These are phyloP conservation scores for Menidia menidia DNA, from an alignment of 2,797 vertebrate genomes.

Conservation along the genomic window DNA sequence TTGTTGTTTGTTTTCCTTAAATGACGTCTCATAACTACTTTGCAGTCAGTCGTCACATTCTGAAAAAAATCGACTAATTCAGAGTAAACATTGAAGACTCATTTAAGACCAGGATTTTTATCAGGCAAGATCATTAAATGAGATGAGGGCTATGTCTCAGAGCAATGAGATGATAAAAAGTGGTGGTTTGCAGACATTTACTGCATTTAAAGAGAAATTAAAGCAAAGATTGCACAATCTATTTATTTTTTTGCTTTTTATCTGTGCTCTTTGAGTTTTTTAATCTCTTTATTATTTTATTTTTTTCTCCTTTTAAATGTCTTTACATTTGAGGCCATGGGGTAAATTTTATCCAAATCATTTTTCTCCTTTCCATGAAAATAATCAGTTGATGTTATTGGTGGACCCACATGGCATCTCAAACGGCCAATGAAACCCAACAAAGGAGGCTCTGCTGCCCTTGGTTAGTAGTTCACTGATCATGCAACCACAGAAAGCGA, in stretches of 20 bases:
- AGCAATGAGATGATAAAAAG: not conserved
- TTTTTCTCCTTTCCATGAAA: not conserved
- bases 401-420: not conserved
- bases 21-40: too few species aligned
- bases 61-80: not conserved
- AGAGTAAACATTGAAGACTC: not conserved
- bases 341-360: not conserved
- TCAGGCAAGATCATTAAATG: not conserved
- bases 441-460: not conserved
- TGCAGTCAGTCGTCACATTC: not conserved
- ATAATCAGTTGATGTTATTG: not conserved
- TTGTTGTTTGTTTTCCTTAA: too few species aligned
- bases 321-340: not conserved
- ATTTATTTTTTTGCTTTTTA: not conserved
- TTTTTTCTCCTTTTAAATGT: not conserved
- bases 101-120: not conserved
- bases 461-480: not conserved
- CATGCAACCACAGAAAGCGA: not conserved
- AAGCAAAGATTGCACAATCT: too few species aligned
- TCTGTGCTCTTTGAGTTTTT: too few species aligned
- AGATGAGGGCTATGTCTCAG: not conserved
- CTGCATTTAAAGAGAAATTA: not conserved
- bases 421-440: slow-evolving; percentile 1
- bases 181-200: too few species aligned
- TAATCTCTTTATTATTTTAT: too few species aligned